Percentiles rank a stretch among this genome's conserved stretches.
Evolutionary conservation across 2,888 invertebrate genomes (phyloP).

Genomic region (Thymelicus acteon): DNA sequence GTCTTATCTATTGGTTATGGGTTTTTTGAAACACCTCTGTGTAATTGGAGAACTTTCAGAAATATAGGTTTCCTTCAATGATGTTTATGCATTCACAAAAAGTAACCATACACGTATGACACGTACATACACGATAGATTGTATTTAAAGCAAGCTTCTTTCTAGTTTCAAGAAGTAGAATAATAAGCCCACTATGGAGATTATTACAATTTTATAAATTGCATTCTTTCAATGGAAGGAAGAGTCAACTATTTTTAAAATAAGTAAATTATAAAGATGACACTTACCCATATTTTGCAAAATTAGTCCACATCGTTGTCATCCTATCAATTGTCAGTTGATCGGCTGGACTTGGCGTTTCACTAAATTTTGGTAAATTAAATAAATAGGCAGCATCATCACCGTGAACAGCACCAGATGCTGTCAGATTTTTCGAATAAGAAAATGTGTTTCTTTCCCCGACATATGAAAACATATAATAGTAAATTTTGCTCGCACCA

Average conservation of each 20-base stretch:
- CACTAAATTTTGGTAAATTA: constrained; percentile 43
- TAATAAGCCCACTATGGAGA: no score
- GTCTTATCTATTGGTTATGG: no score
- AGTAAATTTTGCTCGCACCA: constrained; percentile 45
- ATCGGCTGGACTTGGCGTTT: constrained; percentile 43
- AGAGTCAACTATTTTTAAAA: no score
- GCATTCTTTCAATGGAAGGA: no score
- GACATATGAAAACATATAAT: constrained; percentile 49
- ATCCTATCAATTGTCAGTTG: constrained; percentile 46
- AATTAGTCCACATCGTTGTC: constrained; percentile 51
- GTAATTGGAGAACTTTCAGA: no score
- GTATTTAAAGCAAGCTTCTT: no score
- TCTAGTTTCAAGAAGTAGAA: no score
- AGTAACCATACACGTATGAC: no score
- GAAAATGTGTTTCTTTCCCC: constrained; percentile 45
- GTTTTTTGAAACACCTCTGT: no score
- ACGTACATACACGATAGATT: no score
- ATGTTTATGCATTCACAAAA: background rate
- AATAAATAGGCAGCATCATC: constrained; percentile 55
- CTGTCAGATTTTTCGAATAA: constrained; percentile 20
- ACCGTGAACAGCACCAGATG: constrained; percentile 45
- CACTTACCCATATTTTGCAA: constrained; percentile 50
- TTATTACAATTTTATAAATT: no score
- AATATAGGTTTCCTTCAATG: background rate
- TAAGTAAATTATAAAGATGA: no score